phyloP scores from a whole-genome alignment of 2,888 invertebrate species.

The Lasioglossum lativentre region DNA sequence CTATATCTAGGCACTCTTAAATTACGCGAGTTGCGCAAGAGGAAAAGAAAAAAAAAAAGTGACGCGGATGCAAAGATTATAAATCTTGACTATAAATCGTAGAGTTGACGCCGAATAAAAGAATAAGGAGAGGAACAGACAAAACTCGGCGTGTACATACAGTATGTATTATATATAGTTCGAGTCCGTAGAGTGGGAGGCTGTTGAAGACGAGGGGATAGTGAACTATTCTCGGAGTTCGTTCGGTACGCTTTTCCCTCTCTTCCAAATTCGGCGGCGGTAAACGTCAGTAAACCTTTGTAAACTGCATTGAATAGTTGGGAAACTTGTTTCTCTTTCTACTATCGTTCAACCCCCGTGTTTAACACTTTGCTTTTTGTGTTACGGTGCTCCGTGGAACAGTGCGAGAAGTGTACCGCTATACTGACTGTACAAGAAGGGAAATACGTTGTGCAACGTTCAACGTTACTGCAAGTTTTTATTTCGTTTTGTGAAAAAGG shows the following conservation, averaged over 20 bases:
- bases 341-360: not conserved
- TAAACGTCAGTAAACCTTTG: constrained; percentile 72
- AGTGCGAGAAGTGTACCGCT: constrained; percentile 15
- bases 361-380: not conserved
- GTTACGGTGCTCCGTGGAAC: not conserved
- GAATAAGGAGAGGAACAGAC: constrained; percentile 45
- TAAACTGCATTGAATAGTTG: constrained; percentile 58
- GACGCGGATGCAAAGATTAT: not conserved
- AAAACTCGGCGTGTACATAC: constrained; percentile 65
- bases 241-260: constrained; percentile 58
- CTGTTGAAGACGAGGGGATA: constrained; percentile 52
- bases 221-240: constrained; percentile 83
- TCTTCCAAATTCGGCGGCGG: constrained; percentile 63
- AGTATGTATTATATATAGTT: constrained; percentile 52
- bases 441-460: not conserved
- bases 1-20: not conserved
- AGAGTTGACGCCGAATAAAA: constrained; percentile 15
- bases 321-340: constrained; percentile 29
- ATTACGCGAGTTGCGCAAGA: not conserved
- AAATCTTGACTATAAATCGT: not conserved
- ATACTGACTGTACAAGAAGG: not conserved
- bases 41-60: not conserved
- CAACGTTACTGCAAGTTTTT: constrained; percentile 3
- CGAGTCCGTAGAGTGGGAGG: constrained; percentile 58
- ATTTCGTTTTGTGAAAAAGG: constrained; percentile 21